These are phyloP conservation scores for Rissa tridactyla DNA, from an alignment of 2,113 vertebrate species.

Conservation along the genomic window DNA sequence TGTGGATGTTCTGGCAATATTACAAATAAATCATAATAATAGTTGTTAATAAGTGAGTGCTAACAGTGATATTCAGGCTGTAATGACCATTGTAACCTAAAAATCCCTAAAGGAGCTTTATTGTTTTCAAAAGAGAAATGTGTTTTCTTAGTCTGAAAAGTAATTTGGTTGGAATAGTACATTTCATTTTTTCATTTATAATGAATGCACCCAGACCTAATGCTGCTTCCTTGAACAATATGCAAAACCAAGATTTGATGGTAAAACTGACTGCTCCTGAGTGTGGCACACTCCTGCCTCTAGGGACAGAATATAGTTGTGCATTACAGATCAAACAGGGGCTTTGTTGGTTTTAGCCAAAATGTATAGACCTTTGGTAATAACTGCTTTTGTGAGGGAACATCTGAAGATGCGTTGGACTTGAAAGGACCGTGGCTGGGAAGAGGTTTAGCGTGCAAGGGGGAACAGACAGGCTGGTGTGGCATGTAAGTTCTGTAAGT, in stretches of 20 bases:
- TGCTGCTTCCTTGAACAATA: background rate
- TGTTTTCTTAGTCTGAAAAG: background rate
- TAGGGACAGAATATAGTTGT: background rate
- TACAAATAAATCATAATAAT: background rate
- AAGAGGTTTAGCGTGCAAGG: background rate
- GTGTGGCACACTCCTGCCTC: background rate
- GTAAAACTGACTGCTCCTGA: background rate
- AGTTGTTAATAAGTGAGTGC: background rate
- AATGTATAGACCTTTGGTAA: background rate
- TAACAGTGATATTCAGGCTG: background rate
- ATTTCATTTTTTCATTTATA: background rate
- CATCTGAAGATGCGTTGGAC: background rate
- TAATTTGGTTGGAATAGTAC: background rate
- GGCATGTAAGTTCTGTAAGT: background rate
- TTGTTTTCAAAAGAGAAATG: background rate
- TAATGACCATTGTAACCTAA: background rate
- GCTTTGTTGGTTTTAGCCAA: background rate
- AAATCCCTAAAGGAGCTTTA: background rate
- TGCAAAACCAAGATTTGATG: background rate
- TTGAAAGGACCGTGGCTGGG: background rate
- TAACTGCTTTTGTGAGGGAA: background rate
- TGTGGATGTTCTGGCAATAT: background rate
- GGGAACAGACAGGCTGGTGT: background rate
- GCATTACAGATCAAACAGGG: background rate
- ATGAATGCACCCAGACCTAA: background rate